These are phyloP conservation scores for Chymomyza caudatula DNA, from an alignment of 2,888 invertebrate species.

Conservation along the genomic window DNA sequence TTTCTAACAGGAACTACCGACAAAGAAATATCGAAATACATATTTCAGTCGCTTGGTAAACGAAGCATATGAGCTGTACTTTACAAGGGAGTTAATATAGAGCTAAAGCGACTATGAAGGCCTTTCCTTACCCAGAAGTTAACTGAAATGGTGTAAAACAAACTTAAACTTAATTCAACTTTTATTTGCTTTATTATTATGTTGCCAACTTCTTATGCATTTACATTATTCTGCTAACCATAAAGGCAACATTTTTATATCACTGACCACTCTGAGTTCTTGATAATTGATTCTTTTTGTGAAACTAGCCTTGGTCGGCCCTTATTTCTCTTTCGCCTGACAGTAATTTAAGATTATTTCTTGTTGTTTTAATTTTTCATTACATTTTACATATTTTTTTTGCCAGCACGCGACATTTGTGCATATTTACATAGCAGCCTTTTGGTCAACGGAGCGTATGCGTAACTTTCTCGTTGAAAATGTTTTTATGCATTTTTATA, in stretches of 20 bases:
- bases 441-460: slow-evolving; percentile 56
- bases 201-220: no score
- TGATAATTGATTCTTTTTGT: background rate
- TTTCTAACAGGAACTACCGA: no score
- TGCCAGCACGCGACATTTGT: background rate
- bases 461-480: slow-evolving; percentile 31
- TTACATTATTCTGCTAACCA: no score
- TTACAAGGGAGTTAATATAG: no score
- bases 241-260: background rate
- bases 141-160: no score
- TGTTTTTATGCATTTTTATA: background rate
- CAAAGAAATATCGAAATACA: no score
- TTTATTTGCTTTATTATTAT: no score
- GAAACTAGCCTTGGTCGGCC: background rate
- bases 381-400: background rate
- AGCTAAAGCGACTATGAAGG: no score
- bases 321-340: background rate
- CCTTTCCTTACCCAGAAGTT: no score
- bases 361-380: background rate
- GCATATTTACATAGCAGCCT: slow-evolving; percentile 13
- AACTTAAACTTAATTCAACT: no score
- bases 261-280: background rate
- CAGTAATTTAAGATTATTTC: background rate
- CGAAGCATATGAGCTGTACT: no score
- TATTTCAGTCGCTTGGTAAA: no score